Percentiles rank a stretch among this genome's conserved stretches.
Conservation (phyloP, 2,888 invertebrate species). For the Idaea straminata region DNA sequence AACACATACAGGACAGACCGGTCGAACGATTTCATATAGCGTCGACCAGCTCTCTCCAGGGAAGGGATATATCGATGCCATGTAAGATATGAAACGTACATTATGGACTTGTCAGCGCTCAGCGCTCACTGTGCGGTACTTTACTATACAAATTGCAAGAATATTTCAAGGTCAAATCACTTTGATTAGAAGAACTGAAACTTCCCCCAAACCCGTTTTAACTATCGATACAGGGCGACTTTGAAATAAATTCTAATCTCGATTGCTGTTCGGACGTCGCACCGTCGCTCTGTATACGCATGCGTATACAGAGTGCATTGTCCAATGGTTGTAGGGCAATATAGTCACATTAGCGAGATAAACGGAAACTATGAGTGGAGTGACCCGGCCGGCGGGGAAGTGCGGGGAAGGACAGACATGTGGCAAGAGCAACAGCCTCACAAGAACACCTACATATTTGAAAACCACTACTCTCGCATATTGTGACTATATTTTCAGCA, state of each 20-base stretch:
- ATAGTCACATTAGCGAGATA: neutral
- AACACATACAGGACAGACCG: neutral
- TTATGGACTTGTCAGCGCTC: constrained; percentile 13
- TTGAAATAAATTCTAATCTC: neutral
- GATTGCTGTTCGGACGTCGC: neutral
- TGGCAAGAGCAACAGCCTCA: neutral
- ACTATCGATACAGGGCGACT: neutral
- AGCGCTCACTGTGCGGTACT: constrained; percentile 21
- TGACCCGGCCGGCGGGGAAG: neutral
- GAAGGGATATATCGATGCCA: neutral
- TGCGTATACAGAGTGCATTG: neutral
- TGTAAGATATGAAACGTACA: neutral
- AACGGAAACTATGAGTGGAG: neutral
- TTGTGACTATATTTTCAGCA: neutral
- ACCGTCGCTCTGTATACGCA: too few relatives aligned
- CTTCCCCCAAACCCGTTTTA: neutral
- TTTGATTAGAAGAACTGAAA: neutral
- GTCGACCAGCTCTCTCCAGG: too few relatives aligned
- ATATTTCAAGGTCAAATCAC: neutral
- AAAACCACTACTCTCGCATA: constrained; percentile 1
- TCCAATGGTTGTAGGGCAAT: neutral
- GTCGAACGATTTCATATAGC: too few relatives aligned
- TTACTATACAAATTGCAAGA: neutral
- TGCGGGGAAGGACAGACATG: neutral
- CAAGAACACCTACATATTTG: neutral